These are phyloP conservation scores for Pardosa pseudoannulata DNA, from an alignment of 2,888 invertebrate genomes.

Conservation along the genomic window DNA sequence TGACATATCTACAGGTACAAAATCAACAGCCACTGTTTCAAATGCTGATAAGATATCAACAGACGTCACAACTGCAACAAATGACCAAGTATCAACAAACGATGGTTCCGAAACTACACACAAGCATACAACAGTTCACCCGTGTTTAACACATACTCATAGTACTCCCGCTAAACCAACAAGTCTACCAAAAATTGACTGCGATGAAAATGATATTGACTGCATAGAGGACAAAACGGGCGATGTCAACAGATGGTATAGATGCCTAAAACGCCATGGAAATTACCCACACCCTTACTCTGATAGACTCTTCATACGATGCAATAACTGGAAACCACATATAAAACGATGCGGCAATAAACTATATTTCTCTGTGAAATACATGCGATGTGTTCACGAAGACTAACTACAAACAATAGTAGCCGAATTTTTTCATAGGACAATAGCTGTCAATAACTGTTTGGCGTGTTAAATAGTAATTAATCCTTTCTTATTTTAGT, in stretches of 20 bases:
- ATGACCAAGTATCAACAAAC: neutral
- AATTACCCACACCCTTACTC: constrained; percentile 42
- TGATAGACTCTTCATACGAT: constrained; percentile 36
- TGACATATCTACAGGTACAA: too few relatives aligned
- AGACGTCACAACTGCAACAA: neutral
- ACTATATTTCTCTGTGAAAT: constrained; percentile 19
- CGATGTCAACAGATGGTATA: constrained; percentile 47
- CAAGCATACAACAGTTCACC: constrained; percentile 47
- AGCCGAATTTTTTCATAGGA: too few relatives aligned
- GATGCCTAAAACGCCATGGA: constrained; percentile 36
- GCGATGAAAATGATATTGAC: constrained; percentile 42
- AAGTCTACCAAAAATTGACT: constrained; percentile 27
- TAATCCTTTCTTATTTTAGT: neutral
- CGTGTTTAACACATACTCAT: constrained; percentile 58
- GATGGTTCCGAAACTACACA: constrained; percentile 9
- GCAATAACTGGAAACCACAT: constrained; percentile 41
- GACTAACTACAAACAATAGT: too few relatives aligned
- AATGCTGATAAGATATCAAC: neutral
- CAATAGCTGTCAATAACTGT: too few relatives aligned
- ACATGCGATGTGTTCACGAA: constrained; percentile 36
- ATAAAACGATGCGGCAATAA: constrained; percentile 44
- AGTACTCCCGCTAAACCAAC: constrained; percentile 23
- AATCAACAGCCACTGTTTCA: too few relatives aligned
- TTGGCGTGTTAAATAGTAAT: too few relatives aligned
- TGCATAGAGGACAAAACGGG: constrained; percentile 42